Evolutionary conservation across 2,113 vertebrate species (phyloP), one percentile per base, ranked within the genome.

Genomic region (Rhinopomastus cyanomelas): DNA sequence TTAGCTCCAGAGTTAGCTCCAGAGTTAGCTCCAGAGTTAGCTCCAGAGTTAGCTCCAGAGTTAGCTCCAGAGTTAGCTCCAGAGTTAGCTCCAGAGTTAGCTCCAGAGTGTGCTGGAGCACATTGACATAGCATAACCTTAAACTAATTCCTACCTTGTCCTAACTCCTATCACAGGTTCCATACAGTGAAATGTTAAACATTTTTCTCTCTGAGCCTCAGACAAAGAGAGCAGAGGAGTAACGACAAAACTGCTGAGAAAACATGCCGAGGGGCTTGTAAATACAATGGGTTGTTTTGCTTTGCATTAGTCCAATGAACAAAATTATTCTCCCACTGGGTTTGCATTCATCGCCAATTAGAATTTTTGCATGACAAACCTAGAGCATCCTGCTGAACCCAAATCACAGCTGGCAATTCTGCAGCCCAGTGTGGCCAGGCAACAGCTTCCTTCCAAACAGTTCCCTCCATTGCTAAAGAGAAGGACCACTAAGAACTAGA

Each of bases 341-440:
- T 69, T 87, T 87, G 55, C 48, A 94, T 95, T 94, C 94, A 94
- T 79, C 74, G 82, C 62, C 90, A 96, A 95, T 95, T 92, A 88
- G 73, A 92, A 90, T 89, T 96, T 96, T 93, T 93, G 84, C 66
- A 90, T 86, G 75, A 95, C 89, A 95, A 92, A 76, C 72, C 65
- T 77, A 71, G 81, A 89, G 62, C 74, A 61, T 82, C 69, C 79
- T 62, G 65, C 48, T 76, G 86, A 83, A 89, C 85, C 61, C 74
- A 80, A 88, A 78, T 90, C 91, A 84, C 89, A 96, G 94, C 87
- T 95, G 91, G 93, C 92, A 95, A 74, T 88, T 61, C 89, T 88
- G 62, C 87, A 85, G 87, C 81, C 90, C 90, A 94, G n/a, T 32
- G 61, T 77, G 87, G 78, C 88, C 80, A 74, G 57, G 51, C 88